phyloP scores from a whole-genome alignment of 2,113 vertebrate genomes.

The Galemys pyrenaicus region DNA sequence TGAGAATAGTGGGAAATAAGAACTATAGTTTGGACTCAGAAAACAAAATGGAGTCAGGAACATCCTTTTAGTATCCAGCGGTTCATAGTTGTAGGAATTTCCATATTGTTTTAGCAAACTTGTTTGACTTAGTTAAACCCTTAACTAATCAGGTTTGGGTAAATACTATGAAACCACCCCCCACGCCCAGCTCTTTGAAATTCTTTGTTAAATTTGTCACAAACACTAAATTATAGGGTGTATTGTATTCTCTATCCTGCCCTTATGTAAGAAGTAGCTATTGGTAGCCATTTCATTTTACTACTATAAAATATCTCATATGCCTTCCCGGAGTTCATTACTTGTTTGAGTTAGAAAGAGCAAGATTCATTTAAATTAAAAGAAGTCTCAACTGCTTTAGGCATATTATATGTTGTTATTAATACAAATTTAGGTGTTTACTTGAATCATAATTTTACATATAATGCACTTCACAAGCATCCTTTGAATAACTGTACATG shows the following conservation, averaged over 20 bases:
- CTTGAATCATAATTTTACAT: not conserved
- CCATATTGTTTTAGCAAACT: not conserved
- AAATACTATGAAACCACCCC: not conserved
- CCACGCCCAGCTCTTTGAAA: not conserved
- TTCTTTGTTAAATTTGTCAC: constrained; percentile 32
- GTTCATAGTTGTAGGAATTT: not conserved
- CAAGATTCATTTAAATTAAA: not conserved
- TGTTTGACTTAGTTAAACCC: not conserved
- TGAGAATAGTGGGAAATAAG: not conserved
- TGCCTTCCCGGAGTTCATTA: not conserved
- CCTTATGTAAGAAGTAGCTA: not conserved
- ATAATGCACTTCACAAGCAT: not conserved
- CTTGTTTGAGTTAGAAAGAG: constrained; percentile 30
- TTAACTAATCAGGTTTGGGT: constrained; percentile 18
- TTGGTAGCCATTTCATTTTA: constrained; percentile 4
- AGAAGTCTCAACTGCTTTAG: not conserved
- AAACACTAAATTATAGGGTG: not conserved
- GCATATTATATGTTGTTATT: constrained; percentile 5
- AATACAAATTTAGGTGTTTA: constrained; percentile 26
- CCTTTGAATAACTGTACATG: not conserved
- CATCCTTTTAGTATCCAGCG: constrained; percentile 12
- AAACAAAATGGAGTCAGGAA: not conserved
- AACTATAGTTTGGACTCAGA: not conserved
- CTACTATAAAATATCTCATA: not conserved
- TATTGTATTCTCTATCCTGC: not conserved